Percentiles rank a stretch among this genome's conserved stretches.
Conservation (phyloP, 2,113 vertebrate genomes). For the Hoplias malabaricus region DNA sequence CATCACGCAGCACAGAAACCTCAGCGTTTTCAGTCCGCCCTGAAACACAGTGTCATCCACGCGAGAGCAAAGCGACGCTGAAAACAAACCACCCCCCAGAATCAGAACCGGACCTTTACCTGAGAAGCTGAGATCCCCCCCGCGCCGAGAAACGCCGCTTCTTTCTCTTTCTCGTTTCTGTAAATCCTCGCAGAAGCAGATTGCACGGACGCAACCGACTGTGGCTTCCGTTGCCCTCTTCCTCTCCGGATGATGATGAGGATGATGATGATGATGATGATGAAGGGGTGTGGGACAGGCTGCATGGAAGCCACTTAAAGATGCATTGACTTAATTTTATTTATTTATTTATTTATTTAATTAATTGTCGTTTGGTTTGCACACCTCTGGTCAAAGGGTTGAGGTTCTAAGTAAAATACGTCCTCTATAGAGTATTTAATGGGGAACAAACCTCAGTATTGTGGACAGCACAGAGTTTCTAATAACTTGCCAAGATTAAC, state of each 20-base stretch:
- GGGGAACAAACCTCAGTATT: too few species aligned
- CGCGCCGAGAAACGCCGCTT: conserved; percentile 6
- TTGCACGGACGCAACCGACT: conserved; percentile 53
- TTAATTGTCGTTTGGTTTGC: too few species aligned
- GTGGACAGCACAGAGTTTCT: too few species aligned
- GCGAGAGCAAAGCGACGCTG: neutral
- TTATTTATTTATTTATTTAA: conserved; percentile 8
- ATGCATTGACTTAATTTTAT: conserved; percentile 57
- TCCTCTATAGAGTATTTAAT: too few species aligned
- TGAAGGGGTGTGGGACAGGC: conserved; percentile 59
- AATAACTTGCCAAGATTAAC: too few species aligned
- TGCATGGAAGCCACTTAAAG: conserved; percentile 69
- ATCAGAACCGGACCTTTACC: too few species aligned
- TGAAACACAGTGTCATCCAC: conserved; percentile 19
- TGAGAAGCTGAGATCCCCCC: conserved; percentile 51
- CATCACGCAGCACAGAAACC: conserved; percentile 26
- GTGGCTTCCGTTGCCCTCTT: conserved; percentile 54
- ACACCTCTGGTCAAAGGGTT: too few species aligned
- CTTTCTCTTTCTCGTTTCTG: conserved; percentile 36
- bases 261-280: conserved; percentile 20
- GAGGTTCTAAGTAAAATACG: too few species aligned
- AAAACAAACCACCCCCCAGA: conserved; percentile 19
- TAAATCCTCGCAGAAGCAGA: conserved; percentile 12
- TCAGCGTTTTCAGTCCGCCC: neutral
- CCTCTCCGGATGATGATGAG: conserved; percentile 51